Percentiles rank a stretch among this genome's conserved stretches.
These are phyloP conservation scores for Holothuria glaberrima DNA, from an alignment of 35 echinoderm and acorn worm species.

Conservation along the genomic window DNA sequence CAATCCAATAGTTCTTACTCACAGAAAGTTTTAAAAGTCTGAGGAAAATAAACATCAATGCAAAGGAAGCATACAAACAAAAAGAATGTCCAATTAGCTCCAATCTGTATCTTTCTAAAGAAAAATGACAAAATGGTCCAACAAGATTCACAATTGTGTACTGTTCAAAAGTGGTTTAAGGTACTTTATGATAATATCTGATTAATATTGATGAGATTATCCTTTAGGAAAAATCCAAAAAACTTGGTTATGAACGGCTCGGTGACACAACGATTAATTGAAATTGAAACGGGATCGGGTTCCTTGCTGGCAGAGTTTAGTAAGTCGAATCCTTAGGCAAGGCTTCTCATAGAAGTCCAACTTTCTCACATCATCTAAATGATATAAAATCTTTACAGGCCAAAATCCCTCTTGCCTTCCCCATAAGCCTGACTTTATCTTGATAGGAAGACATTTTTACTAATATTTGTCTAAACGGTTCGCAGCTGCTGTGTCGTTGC, in stretches of 20 bases:
- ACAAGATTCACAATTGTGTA: too few relatives aligned
- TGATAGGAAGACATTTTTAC: constrained; percentile 24
- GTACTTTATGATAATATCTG: not conserved
- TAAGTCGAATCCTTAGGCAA: not conserved
- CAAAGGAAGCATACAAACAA: too few relatives aligned
- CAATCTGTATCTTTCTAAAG: not conserved
- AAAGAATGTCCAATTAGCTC: not conserved
- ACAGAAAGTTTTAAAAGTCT: not conserved
- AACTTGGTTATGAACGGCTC: not conserved
- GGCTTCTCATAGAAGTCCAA: constrained; percentile 1
- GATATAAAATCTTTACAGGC: not conserved
- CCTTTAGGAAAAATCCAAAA: not conserved
- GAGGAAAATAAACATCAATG: not conserved
- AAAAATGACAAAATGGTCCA: too few relatives aligned
- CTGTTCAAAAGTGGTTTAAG: not conserved
- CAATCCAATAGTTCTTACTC: not conserved
- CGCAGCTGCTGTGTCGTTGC: not conserved
- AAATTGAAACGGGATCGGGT: constrained; percentile 6
- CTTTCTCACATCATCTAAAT: not conserved
- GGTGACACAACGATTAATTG: not conserved
- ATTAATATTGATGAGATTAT: too few relatives aligned
- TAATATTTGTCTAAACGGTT: constrained; percentile 30
- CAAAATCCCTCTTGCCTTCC: not conserved
- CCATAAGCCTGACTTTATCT: constrained; percentile 12
- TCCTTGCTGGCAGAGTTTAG: constrained; percentile 11